Conservation (phyloP, 2,888 invertebrate genomes). For the Trachelus tabidus region DNA sequence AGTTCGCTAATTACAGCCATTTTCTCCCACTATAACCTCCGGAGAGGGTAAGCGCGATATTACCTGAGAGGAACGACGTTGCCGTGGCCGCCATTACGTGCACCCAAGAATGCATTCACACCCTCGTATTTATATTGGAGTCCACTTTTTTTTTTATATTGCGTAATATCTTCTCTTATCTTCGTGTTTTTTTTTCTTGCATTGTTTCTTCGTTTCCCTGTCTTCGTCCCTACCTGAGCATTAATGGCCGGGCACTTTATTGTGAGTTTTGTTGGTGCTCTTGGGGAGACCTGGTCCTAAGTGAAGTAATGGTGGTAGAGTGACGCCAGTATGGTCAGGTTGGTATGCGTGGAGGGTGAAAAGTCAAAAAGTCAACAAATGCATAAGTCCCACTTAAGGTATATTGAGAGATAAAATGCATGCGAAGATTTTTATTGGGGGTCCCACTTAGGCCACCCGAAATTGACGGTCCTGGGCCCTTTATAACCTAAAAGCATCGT, state of each 20-base stretch:
- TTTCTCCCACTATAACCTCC: constrained; percentile 9
- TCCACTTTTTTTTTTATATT: too few species aligned
- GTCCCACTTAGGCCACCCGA: constrained; percentile 6
- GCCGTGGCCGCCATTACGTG: neutral
- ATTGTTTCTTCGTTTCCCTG: too few species aligned
- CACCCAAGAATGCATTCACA: too few species aligned
- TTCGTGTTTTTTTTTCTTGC: too few species aligned
- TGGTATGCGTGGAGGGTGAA: neutral
- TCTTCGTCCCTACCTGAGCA: too few species aligned
- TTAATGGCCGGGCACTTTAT: too few species aligned
- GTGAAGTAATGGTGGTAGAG: neutral
- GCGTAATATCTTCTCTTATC: too few species aligned
- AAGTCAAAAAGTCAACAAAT: constrained; percentile 28
- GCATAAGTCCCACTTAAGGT: constrained; percentile 24
- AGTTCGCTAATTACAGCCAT: constrained; percentile 9
- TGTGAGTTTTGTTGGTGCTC: too few species aligned
- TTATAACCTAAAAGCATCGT: constrained; percentile 22
- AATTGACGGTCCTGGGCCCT: constrained; percentile 3
- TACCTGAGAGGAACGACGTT: neutral
- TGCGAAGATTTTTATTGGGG: constrained; percentile 23
- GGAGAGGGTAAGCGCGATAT: neutral
- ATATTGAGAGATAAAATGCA: constrained; percentile 13
- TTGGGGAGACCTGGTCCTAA: neutral
- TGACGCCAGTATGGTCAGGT: constrained; percentile 4
- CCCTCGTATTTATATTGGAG: too few species aligned